These are phyloP conservation scores for Nycticebus coucang DNA, from an alignment of 2,113 vertebrate species.

Conservation along the genomic window DNA sequence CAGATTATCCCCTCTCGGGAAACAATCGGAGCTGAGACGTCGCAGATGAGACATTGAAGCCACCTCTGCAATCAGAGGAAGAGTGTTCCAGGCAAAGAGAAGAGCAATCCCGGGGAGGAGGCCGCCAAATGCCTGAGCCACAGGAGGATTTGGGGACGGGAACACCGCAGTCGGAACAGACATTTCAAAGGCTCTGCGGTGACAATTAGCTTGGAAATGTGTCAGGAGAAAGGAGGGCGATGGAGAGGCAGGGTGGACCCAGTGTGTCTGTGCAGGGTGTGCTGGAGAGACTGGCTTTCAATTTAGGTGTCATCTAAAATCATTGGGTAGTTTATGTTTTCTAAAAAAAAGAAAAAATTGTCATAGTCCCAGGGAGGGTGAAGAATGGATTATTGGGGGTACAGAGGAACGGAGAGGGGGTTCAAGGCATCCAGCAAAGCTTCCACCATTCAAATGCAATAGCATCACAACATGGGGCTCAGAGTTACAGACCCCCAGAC, in stretches of 20 bases:
- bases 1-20: neutral
- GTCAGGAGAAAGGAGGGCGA: neutral
- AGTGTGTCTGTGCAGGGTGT: fast-evolving
- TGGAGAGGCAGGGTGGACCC: fast-evolving
- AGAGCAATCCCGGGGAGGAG: neutral
- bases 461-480: neutral
- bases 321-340: neutral
- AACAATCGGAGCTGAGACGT: neutral
- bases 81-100: neutral
- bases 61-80: neutral
- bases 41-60: neutral
- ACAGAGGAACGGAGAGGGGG: neutral
- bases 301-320: neutral
- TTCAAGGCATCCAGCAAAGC: neutral
- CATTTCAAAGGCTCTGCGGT: neutral
- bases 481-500: no score
- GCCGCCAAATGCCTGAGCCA: neutral
- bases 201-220: neutral
- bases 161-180: neutral
- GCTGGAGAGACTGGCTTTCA: neutral
- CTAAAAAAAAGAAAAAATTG: neutral
- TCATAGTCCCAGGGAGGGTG: neutral
- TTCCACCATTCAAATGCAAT: neutral
- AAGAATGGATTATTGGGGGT: neutral
- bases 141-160: neutral